phyloP scores from a whole-genome alignment of 2,113 vertebrate species.

The Aplodontia rufa region DNA sequence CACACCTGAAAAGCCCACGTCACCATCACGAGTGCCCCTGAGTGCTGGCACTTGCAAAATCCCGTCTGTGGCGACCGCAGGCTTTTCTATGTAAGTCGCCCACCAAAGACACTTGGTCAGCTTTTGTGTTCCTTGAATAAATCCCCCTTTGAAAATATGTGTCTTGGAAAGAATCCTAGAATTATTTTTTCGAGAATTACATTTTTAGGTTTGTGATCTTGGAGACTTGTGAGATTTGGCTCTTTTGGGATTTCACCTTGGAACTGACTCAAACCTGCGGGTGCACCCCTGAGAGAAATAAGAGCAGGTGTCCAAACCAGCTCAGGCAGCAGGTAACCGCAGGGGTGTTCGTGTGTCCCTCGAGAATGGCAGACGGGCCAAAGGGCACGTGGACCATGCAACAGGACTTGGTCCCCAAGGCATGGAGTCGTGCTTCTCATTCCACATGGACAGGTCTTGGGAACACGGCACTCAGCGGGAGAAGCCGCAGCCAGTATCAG shows the following conservation, averaged over 20 bases:
- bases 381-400: no score
- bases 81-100: not conserved
- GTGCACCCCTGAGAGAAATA: not conserved
- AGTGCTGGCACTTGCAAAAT: not conserved
- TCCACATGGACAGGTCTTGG: no score
- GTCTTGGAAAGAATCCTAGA: not conserved
- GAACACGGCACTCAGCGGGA: no score
- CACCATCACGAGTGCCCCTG: not conserved
- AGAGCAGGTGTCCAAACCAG: not conserved
- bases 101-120: no score
- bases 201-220: not conserved
- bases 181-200: not conserved
- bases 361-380: no score
- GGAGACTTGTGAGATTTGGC: not conserved
- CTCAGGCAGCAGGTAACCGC: no score
- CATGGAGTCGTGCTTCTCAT: no score
- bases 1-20: no score
- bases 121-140: not conserved
- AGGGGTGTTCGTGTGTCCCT: no score
- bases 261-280: not conserved
- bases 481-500: not conserved
- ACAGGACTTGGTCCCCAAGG: no score
- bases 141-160: not conserved
- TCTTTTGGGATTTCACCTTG: not conserved
- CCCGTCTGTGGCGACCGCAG: rapidly evolving